Base-by-base conservation (phyloP, 2,888 invertebrate species). In the Melieria crassipennis region DNA sequence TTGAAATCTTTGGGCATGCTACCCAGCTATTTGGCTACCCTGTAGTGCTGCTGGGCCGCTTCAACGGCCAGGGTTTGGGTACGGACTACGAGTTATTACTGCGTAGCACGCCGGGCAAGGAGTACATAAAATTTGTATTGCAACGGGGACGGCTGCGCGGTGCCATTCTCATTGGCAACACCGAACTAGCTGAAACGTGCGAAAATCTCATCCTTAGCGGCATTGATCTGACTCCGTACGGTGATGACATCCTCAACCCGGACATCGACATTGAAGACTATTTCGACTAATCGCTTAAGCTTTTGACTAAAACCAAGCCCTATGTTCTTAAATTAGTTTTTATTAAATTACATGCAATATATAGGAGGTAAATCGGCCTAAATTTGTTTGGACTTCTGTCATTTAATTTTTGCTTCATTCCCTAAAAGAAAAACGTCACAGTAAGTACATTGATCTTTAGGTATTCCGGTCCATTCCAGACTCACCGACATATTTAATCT, bases 261-360 rank as follows among this genome's bases (percentile, higher is more conserved):
- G 91, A 95, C 84, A 94, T 99, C 82, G 99, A 99, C 85, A 95
- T 99, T 81, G 99, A 99, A 87, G 99, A 99, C 88, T 99, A 97
- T 88, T 99, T 99, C 91, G 99, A 99, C 90, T 99, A 87, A 78
- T 70, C 56, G 74, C 0, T 43, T 67, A 30, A 30, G 30, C 30
- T 30, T 30, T 30, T 30, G 30, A 30, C 30, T 30, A 30, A 30
- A 30, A 30, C 1, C 30, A 30, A 30, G 30, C 30, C 30, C 30
- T 30, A 30, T 30, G 30, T 30, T 3, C 30, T 30, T 30, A 30
- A 30, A 30, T 30, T 30, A 30, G 30, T 30, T 30, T 30, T 30
- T 30, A 30, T 30, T 30, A 30, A 30, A 30, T 30, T 30, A 30
- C 30, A 30, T 30, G 30, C 30, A 30, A 30, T 30, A 30, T 30